phyloP scores from a whole-genome alignment of 2,797 vertebrate genomes.

The Ctenosaura bakeri region DNA sequence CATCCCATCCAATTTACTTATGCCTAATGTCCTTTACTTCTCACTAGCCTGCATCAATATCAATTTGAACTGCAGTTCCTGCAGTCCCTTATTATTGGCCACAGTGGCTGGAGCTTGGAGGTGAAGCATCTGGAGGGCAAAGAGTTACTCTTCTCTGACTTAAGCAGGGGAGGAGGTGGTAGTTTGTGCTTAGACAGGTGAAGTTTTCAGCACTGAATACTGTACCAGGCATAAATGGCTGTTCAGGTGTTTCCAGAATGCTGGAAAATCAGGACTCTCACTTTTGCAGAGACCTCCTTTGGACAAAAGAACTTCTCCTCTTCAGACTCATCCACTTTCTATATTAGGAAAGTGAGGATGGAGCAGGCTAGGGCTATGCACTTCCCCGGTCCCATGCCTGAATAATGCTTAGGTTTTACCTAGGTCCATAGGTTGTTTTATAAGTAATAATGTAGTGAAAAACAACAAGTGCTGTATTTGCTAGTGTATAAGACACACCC shows the following conservation, averaged over 20 bases:
- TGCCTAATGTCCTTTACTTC: not conserved
- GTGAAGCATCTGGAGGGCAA: too few relatives aligned
- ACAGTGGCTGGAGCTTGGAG: not conserved
- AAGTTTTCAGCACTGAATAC: not conserved
- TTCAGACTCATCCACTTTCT: too few relatives aligned
- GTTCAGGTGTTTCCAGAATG: too few relatives aligned
- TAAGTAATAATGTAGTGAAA: not conserved
- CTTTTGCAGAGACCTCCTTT: too few relatives aligned
- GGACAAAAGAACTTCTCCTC: too few relatives aligned
- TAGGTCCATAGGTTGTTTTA: not conserved
- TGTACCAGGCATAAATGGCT: not conserved
- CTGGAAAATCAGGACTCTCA: too few relatives aligned
- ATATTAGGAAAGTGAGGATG: too few relatives aligned
- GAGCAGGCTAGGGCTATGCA: too few relatives aligned
- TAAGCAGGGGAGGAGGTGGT: not conserved
- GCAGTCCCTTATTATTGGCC: not conserved
- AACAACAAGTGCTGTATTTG: not conserved
- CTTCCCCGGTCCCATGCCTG: too few relatives aligned
- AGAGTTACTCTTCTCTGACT: not conserved
- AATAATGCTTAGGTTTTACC: not conserved
- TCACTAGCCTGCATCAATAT: not conserved
- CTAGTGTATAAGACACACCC: too few relatives aligned
- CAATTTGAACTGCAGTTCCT: not conserved
- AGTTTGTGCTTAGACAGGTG: not conserved
- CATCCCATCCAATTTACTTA: not conserved